A percentile compares a stretch with the other conserved stretches of the same genome.
These are phyloP conservation scores for Hololepta plana DNA, from an alignment of 2,888 invertebrate genomes.

Conservation along the genomic window DNA sequence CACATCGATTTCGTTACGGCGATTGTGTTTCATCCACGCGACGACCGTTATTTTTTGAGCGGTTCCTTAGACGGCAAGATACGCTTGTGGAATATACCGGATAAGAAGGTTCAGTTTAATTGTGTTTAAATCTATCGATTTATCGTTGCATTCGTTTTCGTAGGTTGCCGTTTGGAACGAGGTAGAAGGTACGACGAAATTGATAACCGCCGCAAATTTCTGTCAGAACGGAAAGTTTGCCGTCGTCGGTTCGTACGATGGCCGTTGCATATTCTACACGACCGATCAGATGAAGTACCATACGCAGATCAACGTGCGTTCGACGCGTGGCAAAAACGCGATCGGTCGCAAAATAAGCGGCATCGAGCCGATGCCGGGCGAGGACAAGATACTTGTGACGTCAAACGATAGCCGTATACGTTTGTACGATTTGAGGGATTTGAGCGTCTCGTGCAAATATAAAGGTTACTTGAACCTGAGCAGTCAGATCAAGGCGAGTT, in stretches of 20 bases:
- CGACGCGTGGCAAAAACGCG: slow-evolving; percentile 88
- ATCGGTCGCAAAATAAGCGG: slow-evolving; percentile 92
- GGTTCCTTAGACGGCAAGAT: slow-evolving; percentile 96
- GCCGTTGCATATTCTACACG: slow-evolving; percentile 94
- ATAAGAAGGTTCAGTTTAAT: slow-evolving; percentile 54
- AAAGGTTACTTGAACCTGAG: slow-evolving; percentile 72
- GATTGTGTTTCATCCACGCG: slow-evolving; percentile 92
- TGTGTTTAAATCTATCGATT: slow-evolving; percentile 1
- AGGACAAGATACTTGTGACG: slow-evolving; percentile 90
- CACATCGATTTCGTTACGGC: slow-evolving; percentile 99
- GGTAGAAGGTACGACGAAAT: slow-evolving; percentile 80
- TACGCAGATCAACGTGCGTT: slow-evolving; percentile 92
- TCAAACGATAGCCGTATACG: slow-evolving; percentile 96
- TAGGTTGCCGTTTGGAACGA: slow-evolving; percentile 94
- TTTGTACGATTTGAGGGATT: slow-evolving; percentile 85
- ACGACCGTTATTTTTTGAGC: slow-evolving; percentile 82
- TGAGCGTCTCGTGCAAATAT: slow-evolving; percentile 68
- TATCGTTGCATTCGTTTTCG: slow-evolving; percentile 6
- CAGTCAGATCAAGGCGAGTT: slow-evolving; percentile 94
- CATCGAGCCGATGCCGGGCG: slow-evolving; percentile 90
- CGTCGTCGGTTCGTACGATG: slow-evolving; percentile 96
- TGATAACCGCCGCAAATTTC: slow-evolving; percentile 94
- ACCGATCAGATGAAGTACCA: slow-evolving; percentile 97
- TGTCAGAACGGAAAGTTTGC: slow-evolving; percentile 96
- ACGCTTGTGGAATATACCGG: slow-evolving; percentile 98